Conservation (phyloP, 2,113 vertebrate genomes). For the Paramisgurnus dabryanus region DNA sequence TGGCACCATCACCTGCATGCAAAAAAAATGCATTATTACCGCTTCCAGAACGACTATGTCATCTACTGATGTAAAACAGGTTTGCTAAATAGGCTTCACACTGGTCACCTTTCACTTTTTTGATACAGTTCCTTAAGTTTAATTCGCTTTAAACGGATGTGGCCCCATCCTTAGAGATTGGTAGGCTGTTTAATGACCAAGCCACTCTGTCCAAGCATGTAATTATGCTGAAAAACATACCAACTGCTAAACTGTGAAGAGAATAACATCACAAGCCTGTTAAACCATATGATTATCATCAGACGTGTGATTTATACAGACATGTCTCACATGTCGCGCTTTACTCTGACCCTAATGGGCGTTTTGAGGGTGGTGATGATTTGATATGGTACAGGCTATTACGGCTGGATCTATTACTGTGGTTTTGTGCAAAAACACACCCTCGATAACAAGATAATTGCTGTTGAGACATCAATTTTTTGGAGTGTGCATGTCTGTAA, state of each 20-base stretch:
- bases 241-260: constrained; percentile 5
- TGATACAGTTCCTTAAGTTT: not conserved
- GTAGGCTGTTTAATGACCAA: not conserved
- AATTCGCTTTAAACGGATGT: not conserved
- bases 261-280: not conserved
- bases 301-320: not conserved
- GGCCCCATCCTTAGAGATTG: not conserved
- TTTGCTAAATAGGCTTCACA: not conserved
- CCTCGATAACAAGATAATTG: constrained; percentile 2
- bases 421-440: not conserved
- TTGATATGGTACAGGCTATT: not conserved
- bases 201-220: constrained; percentile 5
- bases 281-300: not conserved
- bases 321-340: not conserved
- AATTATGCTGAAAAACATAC: constrained; percentile 13
- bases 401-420: not conserved
- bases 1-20: constrained; percentile 8
- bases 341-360: not conserved
- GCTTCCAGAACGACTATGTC: not conserved
- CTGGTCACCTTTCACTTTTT: constrained; percentile 3
- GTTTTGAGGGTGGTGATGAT: not conserved
- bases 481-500: not conserved
- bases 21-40: not conserved
- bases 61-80: constrained; percentile 19
- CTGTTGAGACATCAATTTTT: not conserved